phyloP scores from a whole-genome alignment of 2,113 vertebrate genomes.

The Progne subis region DNA sequence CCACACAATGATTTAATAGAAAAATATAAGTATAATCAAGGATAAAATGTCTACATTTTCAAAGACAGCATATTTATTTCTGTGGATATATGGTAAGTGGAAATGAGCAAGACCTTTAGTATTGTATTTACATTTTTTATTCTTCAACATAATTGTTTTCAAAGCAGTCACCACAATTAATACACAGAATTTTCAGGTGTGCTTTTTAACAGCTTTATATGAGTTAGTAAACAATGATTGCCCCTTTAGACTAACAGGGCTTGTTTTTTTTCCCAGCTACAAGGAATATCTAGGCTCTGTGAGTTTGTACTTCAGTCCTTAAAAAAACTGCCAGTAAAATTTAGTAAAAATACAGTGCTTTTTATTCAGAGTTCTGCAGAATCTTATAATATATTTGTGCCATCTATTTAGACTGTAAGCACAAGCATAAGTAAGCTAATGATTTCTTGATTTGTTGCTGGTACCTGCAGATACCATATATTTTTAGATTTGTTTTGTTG shows the following conservation, averaged over 20 bases:
- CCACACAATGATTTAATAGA: neutral
- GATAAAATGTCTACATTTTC: neutral
- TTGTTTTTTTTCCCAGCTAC: neutral
- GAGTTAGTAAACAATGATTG: neutral
- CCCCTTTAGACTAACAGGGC: neutral
- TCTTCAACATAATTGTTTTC: neutral
- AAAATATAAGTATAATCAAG: neutral
- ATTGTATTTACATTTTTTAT: neutral
- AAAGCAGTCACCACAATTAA: neutral
- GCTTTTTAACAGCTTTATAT: neutral
- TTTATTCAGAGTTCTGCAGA: neutral
- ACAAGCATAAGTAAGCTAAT: neutral
- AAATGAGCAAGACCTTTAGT: neutral
- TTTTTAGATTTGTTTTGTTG: neutral
- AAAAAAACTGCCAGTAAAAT: neutral
- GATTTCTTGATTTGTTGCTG: neutral
- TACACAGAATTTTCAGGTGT: neutral
- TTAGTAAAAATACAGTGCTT: neutral
- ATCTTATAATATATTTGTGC: neutral
- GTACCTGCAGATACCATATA: neutral
- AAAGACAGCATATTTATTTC: neutral
- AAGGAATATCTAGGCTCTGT: neutral
- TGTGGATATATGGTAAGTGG: neutral
- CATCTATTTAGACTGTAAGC: neutral
- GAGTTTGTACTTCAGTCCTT: neutral